Evolutionary conservation across 2,113 vertebrate genomes (phyloP).

Genomic region (Eudyptes chrysolophus): DNA sequence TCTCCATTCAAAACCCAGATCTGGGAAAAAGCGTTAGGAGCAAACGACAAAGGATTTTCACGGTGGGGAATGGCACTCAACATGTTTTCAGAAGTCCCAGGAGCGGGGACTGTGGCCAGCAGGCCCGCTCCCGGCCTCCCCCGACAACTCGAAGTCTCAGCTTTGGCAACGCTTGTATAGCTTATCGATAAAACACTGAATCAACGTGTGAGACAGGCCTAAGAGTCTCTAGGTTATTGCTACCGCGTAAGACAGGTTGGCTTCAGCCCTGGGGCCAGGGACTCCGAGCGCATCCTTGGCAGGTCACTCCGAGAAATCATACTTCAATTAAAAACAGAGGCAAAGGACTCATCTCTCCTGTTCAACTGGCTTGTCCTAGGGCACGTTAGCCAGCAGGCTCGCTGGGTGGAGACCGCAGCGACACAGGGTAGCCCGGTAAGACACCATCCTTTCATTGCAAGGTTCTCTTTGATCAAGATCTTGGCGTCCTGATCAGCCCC

Average conservation of each 20-base stretch:
- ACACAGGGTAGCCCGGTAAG: not conserved
- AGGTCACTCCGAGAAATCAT: not conserved
- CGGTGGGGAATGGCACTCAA: not conserved
- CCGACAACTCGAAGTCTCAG: not conserved
- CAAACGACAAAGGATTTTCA: not conserved
- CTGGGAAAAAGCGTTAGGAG: not conserved
- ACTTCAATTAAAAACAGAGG: not conserved
- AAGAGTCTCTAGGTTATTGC: conserved; percentile 12
- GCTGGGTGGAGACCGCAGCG: not conserved
- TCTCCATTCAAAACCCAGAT: not conserved
- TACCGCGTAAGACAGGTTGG: not conserved
- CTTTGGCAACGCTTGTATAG: conserved; percentile 40
- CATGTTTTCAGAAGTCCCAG: not conserved
- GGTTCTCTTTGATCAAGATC: not conserved
- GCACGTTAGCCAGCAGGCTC: not conserved
- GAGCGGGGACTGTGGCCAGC: not conserved
- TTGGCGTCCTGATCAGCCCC: not conserved
- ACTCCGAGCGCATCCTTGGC: not conserved
- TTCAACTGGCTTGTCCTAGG: not conserved
- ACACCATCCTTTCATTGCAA: not conserved
- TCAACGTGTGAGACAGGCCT: not conserved
- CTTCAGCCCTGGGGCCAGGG: not conserved
- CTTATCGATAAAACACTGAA: not conserved
- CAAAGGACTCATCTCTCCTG: not conserved
- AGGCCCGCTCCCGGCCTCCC: not conserved